Percentiles rank a stretch among this genome's conserved stretches.
These are phyloP conservation scores for Darevskia nairensis DNA, from an alignment of 2,797 vertebrate genomes.

Conservation along the genomic window DNA sequence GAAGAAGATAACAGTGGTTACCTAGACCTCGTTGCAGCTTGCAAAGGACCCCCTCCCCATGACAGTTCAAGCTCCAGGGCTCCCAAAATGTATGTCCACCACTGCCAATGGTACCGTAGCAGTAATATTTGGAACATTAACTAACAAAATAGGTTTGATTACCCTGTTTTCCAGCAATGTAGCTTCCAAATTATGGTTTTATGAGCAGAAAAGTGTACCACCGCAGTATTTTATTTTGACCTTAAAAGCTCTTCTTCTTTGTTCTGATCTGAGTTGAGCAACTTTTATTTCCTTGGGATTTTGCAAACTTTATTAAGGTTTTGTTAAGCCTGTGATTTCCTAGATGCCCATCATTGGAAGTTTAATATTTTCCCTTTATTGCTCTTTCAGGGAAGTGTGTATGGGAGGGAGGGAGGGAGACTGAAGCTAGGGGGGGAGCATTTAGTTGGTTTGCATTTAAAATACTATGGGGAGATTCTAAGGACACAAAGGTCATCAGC, in stretches of 20 bases:
- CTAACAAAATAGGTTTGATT: background rate
- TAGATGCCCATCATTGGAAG: constrained; percentile 25
- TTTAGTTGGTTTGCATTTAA: constrained; percentile 24
- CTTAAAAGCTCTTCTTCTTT: background rate
- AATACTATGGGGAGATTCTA: constrained; percentile 6
- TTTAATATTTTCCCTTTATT: constrained; percentile 39
- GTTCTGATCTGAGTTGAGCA: background rate
- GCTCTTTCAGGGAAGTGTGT: constrained; percentile 52
- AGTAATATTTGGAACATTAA: too few species aligned
- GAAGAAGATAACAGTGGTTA: too few species aligned
- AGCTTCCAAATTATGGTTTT: background rate
- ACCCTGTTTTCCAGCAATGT: background rate
- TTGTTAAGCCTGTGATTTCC: constrained; percentile 28
- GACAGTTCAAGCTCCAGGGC: too few species aligned
- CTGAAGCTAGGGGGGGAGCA: constrained; percentile 20
- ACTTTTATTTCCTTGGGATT: constrained; percentile 8
- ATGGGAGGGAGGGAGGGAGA: constrained; percentile 6
- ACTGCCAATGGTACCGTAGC: too few species aligned
- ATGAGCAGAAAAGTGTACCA: background rate
- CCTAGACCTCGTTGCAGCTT: too few species aligned
- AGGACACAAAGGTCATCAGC: background rate
- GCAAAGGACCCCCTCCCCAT: too few species aligned
- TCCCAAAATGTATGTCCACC: too few species aligned
- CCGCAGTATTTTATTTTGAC: constrained; percentile 12
- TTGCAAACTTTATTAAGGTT: background rate